phyloP scores from a whole-genome alignment of 2,113 vertebrate genomes.

The Crypturellus undulatus region DNA sequence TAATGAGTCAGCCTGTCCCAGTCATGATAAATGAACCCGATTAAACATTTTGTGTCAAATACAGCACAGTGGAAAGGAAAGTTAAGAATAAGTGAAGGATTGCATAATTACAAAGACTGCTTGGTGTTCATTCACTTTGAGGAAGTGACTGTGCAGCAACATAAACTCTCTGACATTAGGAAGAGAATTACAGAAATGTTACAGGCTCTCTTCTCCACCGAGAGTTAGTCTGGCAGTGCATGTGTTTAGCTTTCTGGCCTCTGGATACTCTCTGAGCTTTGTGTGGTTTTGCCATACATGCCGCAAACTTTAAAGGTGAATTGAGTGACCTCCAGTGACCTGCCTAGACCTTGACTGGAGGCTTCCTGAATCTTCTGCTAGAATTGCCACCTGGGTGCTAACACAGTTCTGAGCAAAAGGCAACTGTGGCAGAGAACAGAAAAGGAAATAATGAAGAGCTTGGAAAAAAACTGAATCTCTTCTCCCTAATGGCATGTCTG shows the following conservation, averaged over 20 bases:
- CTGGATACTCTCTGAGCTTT: neutral
- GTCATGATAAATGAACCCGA: constrained; percentile 64
- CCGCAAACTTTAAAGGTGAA: neutral
- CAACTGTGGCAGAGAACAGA: neutral
- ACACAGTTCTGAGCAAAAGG: neutral
- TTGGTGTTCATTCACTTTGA: neutral
- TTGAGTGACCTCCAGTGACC: neutral
- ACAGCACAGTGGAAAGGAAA: constrained; percentile 45
- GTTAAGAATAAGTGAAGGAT: constrained; percentile 40
- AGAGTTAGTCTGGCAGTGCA: neutral
- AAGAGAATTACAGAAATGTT: neutral
- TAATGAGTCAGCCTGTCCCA: constrained; percentile 66
- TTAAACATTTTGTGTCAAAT: constrained; percentile 66
- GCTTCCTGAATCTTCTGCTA: neutral
- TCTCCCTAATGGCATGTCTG: neutral
- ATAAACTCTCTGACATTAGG: fast-evolving
- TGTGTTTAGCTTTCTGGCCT: neutral
- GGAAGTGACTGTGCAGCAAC: neutral
- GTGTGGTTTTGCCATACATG: neutral
- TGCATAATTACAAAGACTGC: constrained; percentile 11
- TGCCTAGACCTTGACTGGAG: neutral
- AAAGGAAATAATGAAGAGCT: neutral
- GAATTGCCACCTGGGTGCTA: neutral
- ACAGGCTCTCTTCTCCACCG: neutral
- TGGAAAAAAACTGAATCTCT: neutral